Percentiles rank a stretch among this genome's conserved stretches.
These are phyloP conservation scores for Clepsis dumicolana DNA, from an alignment of 2,888 invertebrate species.

Conservation along the genomic window DNA sequence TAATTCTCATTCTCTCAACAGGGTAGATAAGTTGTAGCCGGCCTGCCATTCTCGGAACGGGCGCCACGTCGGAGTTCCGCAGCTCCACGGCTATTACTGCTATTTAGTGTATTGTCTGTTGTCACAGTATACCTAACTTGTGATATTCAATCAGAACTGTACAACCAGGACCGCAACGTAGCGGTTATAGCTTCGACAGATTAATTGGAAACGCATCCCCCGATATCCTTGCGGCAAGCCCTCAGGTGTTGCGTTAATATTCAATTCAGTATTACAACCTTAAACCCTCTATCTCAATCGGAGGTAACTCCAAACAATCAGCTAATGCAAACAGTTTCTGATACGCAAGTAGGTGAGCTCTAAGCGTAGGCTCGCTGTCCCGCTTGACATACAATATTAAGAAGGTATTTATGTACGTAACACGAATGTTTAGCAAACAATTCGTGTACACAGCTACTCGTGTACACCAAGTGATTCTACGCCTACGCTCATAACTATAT, in stretches of 20 bases:
- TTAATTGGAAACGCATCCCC: slow-evolving; percentile 64
- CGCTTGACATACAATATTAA: neutral
- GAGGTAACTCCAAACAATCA: slow-evolving; percentile 68
- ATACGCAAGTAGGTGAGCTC: slow-evolving; percentile 45
- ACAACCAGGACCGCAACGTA: slow-evolving; percentile 41
- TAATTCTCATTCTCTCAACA: too few relatives aligned
- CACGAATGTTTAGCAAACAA: slow-evolving; percentile 1
- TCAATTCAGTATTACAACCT: slow-evolving; percentile 63
- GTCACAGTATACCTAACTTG: neutral
- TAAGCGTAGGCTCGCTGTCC: neutral
- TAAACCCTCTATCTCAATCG: slow-evolving; percentile 45
- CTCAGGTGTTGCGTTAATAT: slow-evolving; percentile 62
- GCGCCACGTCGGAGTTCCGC: too few relatives aligned
- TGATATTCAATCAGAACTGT: slow-evolving; percentile 24
- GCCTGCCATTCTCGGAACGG: too few relatives aligned
- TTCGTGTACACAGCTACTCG: slow-evolving; percentile 6
- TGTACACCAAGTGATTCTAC: neutral
- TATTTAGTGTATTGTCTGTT: neutral
- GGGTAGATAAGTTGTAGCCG: too few relatives aligned
- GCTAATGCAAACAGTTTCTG: slow-evolving; percentile 62
- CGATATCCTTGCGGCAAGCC: slow-evolving; percentile 55
- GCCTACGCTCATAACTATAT: neutral
- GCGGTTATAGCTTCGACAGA: slow-evolving; percentile 50
- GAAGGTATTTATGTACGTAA: neutral
- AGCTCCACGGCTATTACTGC: too few relatives aligned